Conservation (phyloP, 1,140 invertebrate species). For the Bombus huntii region DNA sequence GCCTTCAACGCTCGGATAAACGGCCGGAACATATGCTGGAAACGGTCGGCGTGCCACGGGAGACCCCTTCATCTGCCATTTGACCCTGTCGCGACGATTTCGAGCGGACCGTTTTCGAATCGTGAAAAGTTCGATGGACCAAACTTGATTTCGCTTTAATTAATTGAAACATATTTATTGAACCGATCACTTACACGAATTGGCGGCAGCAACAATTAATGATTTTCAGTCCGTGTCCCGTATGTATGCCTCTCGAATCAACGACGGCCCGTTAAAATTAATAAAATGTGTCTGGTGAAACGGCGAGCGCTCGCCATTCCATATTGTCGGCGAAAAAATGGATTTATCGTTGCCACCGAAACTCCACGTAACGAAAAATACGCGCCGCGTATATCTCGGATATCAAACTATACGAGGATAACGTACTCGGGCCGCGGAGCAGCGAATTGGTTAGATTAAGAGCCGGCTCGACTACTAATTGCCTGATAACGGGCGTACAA, state of each 20-base stretch:
- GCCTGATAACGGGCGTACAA: constrained; percentile 22
- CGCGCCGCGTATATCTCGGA: not conserved
- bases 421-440: not conserved
- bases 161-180: constrained; percentile 52
- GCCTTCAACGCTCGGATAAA: constrained; percentile 30
- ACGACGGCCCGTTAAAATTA: constrained; percentile 28
- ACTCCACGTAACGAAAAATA: not conserved
- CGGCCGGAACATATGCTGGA: not conserved
- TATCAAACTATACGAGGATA: not conserved
- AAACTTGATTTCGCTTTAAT: constrained; percentile 51
- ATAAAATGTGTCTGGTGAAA: constrained; percentile 27
- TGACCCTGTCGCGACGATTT: constrained; percentile 25
- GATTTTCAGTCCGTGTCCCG: constrained; percentile 38
- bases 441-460: constrained; percentile 25
- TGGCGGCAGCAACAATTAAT: constrained; percentile 33
- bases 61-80: constrained; percentile 1
- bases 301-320: not conserved
- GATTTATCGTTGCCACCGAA: not conserved
- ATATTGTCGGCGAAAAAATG: not conserved
- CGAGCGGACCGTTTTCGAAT: constrained; percentile 17
- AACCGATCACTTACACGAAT: constrained; percentile 51
- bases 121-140: constrained; percentile 37
- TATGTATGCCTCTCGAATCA: constrained; percentile 26
- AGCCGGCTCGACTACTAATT: constrained; percentile 9
- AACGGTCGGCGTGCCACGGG: not conserved